Evolutionary conservation across 2,888 invertebrate genomes (phyloP).

Genomic region (Ophraella communa): DNA sequence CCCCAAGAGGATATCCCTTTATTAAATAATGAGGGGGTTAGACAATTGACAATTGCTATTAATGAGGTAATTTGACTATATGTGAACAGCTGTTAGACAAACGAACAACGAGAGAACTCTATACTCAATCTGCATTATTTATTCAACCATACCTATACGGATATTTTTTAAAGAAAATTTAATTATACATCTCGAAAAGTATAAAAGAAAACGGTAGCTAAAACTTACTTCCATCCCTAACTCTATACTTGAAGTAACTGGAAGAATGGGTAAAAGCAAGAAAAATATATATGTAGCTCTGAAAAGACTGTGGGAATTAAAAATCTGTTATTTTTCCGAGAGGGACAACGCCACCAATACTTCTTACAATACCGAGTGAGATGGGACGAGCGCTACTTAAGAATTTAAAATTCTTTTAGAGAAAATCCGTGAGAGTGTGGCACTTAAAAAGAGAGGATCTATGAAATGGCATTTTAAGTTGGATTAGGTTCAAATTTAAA

Average conservation of each 20-base stretch:
- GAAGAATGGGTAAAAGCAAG: slow-evolving; percentile 53
- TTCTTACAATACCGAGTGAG: slow-evolving; percentile 35
- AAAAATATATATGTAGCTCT: slow-evolving; percentile 60
- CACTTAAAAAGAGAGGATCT: slow-evolving; percentile 59
- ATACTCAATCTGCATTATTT: background rate
- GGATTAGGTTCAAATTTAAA: slow-evolving; percentile 63
- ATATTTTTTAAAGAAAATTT: background rate
- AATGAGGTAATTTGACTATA: slow-evolving; percentile 62
- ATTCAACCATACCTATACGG: background rate
- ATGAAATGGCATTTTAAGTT: slow-evolving; percentile 64
- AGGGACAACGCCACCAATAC: slow-evolving; percentile 42
- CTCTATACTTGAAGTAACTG: slow-evolving; percentile 17
- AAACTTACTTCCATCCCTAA: background rate
- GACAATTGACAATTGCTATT: slow-evolving; percentile 54
- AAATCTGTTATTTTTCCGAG: slow-evolving; percentile 61
- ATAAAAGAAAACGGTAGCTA: background rate
- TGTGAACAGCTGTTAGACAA: slow-evolving; percentile 63
- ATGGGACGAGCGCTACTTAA: slow-evolving; percentile 53
- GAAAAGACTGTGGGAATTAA: slow-evolving; percentile 61
- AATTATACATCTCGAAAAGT: background rate
- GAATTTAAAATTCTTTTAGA: slow-evolving; percentile 62
- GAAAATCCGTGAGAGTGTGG: slow-evolving; percentile 59
- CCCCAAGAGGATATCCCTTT: background rate
- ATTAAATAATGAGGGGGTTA: slow-evolving; percentile 22
- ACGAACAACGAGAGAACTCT: slow-evolving; percentile 46